Evolutionary conservation across 2,888 invertebrate genomes (phyloP).

Genomic region (Epicampocera succincta): DNA sequence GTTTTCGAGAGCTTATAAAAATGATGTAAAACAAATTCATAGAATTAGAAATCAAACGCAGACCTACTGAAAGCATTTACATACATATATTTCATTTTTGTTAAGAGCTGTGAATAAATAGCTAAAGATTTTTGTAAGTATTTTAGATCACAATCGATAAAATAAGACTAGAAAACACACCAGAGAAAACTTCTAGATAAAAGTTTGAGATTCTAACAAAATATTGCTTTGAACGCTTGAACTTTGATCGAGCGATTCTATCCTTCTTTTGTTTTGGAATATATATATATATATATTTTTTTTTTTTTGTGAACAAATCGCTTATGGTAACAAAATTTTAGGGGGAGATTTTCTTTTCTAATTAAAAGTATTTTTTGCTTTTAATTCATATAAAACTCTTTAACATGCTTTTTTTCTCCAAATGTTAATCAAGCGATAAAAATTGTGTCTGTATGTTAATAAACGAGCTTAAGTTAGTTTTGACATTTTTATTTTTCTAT

Average conservation of each 20-base stretch:
- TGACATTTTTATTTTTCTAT: slow-evolving; percentile 47
- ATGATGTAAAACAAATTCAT: slow-evolving; percentile 34
- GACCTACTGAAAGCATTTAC: slow-evolving; percentile 42
- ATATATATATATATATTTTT: slow-evolving; percentile 4
- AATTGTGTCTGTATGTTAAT: slow-evolving; percentile 47
- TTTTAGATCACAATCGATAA: not conserved
- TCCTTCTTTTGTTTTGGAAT: slow-evolving; percentile 31
- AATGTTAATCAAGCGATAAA: slow-evolving; percentile 62
- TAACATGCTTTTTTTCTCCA: slow-evolving; percentile 12
- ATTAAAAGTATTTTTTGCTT: slow-evolving; percentile 47
- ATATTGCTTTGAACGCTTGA: slow-evolving; percentile 26
- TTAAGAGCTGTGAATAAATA: not conserved
- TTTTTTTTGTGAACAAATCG: slow-evolving; percentile 19
- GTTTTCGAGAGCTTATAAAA: slow-evolving; percentile 44
- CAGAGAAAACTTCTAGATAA: slow-evolving; percentile 11
- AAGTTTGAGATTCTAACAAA: slow-evolving; percentile 43
- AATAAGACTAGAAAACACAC: slow-evolving; percentile 10
- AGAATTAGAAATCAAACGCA: slow-evolving; percentile 34
- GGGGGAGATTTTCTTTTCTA: slow-evolving; percentile 44
- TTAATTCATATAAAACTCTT: slow-evolving; percentile 16
- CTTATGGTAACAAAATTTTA: not conserved
- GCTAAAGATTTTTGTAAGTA: slow-evolving; percentile 4
- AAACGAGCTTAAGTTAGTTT: slow-evolving; percentile 58
- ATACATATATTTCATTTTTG: not conserved
- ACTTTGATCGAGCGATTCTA: slow-evolving; percentile 71